These are phyloP conservation scores for Dicentrarchus labrax DNA, from an alignment of 2,113 vertebrate genomes.

Conservation along the genomic window DNA sequence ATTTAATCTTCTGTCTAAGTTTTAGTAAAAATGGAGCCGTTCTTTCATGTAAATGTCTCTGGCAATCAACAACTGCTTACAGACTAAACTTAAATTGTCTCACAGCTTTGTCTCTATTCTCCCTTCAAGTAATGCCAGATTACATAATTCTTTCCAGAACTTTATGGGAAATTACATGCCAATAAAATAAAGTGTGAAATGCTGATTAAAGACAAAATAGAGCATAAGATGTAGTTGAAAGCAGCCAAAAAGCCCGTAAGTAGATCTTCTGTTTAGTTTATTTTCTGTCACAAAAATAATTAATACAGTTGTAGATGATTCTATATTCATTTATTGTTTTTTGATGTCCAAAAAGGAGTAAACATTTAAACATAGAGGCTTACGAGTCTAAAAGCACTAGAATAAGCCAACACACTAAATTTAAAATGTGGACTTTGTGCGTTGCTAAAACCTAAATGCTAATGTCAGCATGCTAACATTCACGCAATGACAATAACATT, in stretches of 20 bases:
- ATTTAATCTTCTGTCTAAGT: not conserved
- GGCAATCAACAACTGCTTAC: not conserved
- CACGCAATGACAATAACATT: no score
- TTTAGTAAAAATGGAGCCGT: not conserved
- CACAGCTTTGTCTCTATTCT: not conserved
- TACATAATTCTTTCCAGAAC: not conserved
- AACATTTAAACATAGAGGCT: no score
- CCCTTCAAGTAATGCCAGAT: not conserved
- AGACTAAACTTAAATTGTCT: not conserved
- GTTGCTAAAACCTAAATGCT: no score
- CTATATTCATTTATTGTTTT: no score
- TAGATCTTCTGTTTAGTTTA: constrained; percentile 5
- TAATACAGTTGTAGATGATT: not conserved
- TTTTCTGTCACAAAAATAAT: no score
- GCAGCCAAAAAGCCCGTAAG: not conserved
- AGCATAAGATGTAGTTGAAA: constrained; percentile 4
- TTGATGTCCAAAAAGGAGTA: no score
- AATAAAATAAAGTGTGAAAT: not conserved
- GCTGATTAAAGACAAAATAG: not conserved
- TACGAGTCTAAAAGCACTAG: no score
- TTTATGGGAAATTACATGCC: constrained; percentile 1
- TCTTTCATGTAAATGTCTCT: not conserved
- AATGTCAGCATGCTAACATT: no score
- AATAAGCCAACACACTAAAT: no score
- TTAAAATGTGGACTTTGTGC: no score